phyloP scores from a whole-genome alignment of 2,113 vertebrate genomes.

The Macrotus californicus region DNA sequence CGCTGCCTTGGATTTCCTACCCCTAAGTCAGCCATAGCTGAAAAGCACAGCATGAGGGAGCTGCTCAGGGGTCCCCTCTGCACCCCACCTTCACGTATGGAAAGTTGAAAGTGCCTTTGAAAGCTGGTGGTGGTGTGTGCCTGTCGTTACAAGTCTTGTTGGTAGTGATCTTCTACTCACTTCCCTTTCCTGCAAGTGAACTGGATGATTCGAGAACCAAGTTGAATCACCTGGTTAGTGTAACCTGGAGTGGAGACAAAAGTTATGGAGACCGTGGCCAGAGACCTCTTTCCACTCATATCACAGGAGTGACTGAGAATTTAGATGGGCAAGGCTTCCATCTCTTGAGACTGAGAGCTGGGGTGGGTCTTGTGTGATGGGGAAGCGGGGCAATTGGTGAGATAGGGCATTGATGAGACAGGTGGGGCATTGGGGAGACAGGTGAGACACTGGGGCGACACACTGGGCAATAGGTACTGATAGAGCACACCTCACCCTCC shows the following conservation, averaged over 20 bases:
- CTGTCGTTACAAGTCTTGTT: neutral
- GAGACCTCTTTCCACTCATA: accelerated
- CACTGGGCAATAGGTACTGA: neutral
- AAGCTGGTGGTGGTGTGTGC: neutral
- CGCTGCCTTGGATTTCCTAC: neutral
- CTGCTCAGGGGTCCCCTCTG: too few species aligned
- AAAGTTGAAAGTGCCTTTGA: neutral
- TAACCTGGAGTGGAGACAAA: neutral
- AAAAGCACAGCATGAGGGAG: neutral
- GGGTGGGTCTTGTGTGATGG: neutral
- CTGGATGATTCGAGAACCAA: neutral
- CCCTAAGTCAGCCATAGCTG: neutral
- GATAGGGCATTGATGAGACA: neutral
- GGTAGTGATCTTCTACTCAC: neutral
- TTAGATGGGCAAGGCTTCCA: neutral
- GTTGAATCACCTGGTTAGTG: neutral
- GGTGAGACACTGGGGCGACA: neutral
- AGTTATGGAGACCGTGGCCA: neutral
- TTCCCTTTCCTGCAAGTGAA: accelerated
- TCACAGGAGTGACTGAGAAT: neutral
- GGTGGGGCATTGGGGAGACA: neutral
- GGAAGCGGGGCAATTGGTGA: neutral
- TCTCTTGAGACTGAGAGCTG: neutral
- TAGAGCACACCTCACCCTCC: too few species aligned
- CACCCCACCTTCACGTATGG: neutral